Base-by-base conservation (phyloP, 2,888 invertebrate species). In the Stramonita haemastoma region DNA sequence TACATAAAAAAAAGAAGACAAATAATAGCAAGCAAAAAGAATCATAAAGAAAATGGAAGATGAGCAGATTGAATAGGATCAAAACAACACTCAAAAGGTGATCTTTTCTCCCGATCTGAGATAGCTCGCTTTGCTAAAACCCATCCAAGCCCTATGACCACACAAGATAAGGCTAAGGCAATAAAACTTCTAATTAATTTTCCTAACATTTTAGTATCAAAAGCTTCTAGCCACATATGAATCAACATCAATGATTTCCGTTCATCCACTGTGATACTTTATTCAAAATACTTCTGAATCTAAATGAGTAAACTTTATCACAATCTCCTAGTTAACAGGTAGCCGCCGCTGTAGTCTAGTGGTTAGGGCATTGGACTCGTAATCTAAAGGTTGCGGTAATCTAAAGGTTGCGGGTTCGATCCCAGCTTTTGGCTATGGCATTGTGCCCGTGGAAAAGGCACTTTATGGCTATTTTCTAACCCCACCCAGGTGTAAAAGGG, bases 1-100 rank as follows among this genome's bases (percentile, higher is more conserved):
- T 91, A 97, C 97, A 96, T 97, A 97, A 96, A 97, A 97, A 96
- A 97, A 97, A 96, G 97, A 96, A 95, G 97, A n/a, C n/a, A 97
- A 96, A 97, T 97, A 95, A 97, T 96, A 73, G 97, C 97, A 95
- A 97, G 73, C 97, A 97, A 95, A 96, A 97, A 97, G 96, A 97
- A 97, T 96, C 97, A 97, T 94, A 97, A 91, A 26, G 97, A 97
- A 94, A 97, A 97, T 0, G 97, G 97, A n/a, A 97, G 70, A 1
- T 97, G 97, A 0, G 96, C 94, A 0, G 96, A 96, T 11, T 94
- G 96, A 95, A 96, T 96, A 5, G 97, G 96, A 81, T 97, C 97
- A 96, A 97, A 97, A 90, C 97, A 97, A 95, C 97, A 97, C 96
- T 97, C 97, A 96, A 97, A 97, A 0, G 97, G 97, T 0, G 92